These are phyloP conservation scores for Podargus strigoides DNA, from an alignment of 2,797 vertebrate species.

Conservation along the genomic window DNA sequence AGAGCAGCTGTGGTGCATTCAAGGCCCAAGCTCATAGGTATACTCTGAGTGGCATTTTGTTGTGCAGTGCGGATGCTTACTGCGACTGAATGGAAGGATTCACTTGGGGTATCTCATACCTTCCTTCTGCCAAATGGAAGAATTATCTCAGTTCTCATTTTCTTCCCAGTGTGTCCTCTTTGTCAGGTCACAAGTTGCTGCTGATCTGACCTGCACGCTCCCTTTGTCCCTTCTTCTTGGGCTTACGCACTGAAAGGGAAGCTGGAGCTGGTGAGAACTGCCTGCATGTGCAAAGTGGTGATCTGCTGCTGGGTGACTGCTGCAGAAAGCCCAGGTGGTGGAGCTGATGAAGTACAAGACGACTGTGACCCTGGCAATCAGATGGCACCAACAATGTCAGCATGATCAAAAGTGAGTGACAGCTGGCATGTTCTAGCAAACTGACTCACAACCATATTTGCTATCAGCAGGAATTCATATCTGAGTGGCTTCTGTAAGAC, in stretches of 20 bases:
- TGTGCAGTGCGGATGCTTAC: background rate
- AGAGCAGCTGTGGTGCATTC: background rate
- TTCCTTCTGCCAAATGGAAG: background rate
- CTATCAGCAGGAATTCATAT: background rate
- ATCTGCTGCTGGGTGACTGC: conserved; percentile 91
- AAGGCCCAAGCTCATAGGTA: background rate
- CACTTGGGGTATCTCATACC: background rate
- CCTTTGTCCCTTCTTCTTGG: conserved; percentile 61
- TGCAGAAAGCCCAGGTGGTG: conserved; percentile 95
- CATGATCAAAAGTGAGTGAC: conserved; percentile 91
- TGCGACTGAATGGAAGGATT: rapidly evolving
- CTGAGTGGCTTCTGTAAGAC: background rate
- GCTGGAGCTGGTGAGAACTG: conserved; percentile 84
- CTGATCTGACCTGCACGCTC: background rate
- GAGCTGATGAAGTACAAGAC: conserved; percentile 91
- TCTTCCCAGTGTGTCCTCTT: rapidly evolving
- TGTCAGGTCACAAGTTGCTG: background rate
- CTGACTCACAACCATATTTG: rapidly evolving
- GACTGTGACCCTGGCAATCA: conserved; percentile 86
- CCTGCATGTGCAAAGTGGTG: conserved; percentile 89
- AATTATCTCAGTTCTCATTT: background rate
- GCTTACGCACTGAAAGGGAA: conserved; percentile 84
- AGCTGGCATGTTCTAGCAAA: background rate
- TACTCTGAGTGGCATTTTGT: rapidly evolving
- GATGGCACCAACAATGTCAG: conserved; percentile 92